phyloP scores from a whole-genome alignment of 2,888 invertebrate species.

The Oscheius sp. region DNA sequence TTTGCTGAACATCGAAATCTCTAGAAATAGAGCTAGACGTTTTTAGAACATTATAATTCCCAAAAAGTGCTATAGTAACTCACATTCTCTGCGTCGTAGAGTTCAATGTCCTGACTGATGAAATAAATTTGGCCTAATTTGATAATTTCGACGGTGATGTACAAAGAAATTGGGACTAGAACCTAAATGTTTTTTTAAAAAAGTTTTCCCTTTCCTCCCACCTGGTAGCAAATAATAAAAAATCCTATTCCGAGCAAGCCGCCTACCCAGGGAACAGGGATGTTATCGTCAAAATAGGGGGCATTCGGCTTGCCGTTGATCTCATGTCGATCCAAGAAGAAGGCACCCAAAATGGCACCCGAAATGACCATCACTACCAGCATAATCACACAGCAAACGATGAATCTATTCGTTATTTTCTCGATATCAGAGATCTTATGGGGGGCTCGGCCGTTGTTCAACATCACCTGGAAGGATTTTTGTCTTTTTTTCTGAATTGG shows the following conservation, averaged over 20 bases:
- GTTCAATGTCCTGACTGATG: conserved; percentile 86
- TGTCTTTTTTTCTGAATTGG: not conserved
- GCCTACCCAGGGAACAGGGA: conserved; percentile 36
- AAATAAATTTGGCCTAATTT: conserved; percentile 94
- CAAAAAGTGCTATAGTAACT: no score
- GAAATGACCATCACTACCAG: conserved; percentile 78
- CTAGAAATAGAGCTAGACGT: no score
- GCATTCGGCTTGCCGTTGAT: not conserved
- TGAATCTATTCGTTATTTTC: conserved; percentile 82
- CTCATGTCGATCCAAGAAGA: conserved; percentile 19
- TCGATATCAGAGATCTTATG: conserved; percentile 81
- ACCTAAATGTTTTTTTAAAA: conserved; percentile 75
- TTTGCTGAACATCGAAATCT: no score
- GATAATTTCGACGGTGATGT: conserved; percentile 94
- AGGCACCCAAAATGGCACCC: conserved; percentile 77
- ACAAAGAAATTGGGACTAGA: conserved; percentile 94
- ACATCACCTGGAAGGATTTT: conserved; percentile 75
- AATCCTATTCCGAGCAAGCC: conserved; percentile 49
- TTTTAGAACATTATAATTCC: no score
- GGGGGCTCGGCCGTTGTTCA: conserved; percentile 93
- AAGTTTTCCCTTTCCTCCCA: conserved; percentile 11
- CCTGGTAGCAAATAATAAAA: conserved; percentile 58
- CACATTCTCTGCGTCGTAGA: conserved; percentile 79
- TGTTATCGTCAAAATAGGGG: conserved; percentile 11
- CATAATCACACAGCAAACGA: conserved; percentile 81